Percentiles rank a stretch among this genome's conserved stretches.
Conservation (phyloP, 2,113 vertebrate species). For the Pomatostomus ruficeps region DNA sequence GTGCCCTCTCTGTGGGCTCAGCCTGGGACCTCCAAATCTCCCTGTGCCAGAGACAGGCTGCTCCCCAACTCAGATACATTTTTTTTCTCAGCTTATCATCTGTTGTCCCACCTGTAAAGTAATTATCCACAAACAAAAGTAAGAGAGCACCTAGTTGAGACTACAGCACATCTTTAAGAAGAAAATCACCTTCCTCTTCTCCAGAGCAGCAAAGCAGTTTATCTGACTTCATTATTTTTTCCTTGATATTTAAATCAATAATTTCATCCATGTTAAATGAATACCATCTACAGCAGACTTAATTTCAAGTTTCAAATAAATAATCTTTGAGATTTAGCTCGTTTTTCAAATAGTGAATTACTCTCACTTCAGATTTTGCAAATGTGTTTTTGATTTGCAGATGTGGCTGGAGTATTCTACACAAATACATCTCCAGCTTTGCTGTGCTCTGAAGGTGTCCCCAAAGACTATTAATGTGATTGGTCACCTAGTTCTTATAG, state of each 20-base stretch:
- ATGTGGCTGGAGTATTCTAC: not conserved
- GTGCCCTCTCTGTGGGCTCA: fast-evolving
- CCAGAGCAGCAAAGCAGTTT: not conserved
- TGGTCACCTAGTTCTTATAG: not conserved
- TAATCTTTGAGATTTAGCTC: not conserved
- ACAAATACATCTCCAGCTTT: not conserved
- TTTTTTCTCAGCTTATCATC: not conserved
- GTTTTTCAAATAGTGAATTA: not conserved
- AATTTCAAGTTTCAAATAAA: not conserved
- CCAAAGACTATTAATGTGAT: not conserved
- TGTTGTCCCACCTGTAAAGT: not conserved
- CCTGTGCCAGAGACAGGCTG: not conserved
- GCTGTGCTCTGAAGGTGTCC: not conserved
- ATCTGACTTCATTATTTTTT: not conserved
- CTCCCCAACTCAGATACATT: not conserved
- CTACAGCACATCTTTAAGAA: not conserved
- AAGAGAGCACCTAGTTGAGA: not conserved
- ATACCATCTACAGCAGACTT: not conserved
- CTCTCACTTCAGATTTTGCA: slow-evolving; percentile 9
- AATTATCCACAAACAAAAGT: not conserved
- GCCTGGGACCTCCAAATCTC: not conserved
- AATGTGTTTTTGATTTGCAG: slow-evolving; percentile 36
- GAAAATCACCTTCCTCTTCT: not conserved
- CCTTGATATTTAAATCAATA: slow-evolving; percentile 22
- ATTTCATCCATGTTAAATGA: slow-evolving; percentile 12